Evolutionary conservation across 2,888 invertebrate species (phyloP).

Genomic region (Lottia gigantea): DNA sequence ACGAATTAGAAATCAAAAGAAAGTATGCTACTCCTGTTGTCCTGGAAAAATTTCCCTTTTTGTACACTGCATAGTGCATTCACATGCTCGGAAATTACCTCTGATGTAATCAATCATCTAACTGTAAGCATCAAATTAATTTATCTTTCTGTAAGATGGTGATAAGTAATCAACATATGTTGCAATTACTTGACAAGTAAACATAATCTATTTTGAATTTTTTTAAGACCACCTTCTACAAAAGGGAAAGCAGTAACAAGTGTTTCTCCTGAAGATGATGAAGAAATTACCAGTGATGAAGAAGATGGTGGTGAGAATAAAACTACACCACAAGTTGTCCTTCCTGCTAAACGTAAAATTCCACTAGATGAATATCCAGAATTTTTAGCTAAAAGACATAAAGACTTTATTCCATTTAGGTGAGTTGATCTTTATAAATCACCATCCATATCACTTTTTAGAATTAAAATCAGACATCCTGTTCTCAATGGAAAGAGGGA

Average conservation of each 20-base stretch:
- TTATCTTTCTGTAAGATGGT: no score
- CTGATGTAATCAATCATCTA: no score
- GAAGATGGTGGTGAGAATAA: slow-evolving; percentile 19
- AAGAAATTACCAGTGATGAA: slow-evolving; percentile 19
- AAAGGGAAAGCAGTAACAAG: neutral
- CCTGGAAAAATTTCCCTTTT: no score
- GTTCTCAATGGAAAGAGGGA: no score
- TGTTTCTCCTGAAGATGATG: slow-evolving; percentile 18
- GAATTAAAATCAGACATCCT: no score
- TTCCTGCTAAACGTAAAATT: slow-evolving; percentile 43
- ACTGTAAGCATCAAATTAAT: no score
- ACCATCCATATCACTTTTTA: no score
- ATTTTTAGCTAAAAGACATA: slow-evolving; percentile 59
- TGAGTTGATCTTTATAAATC: slow-evolving; percentile 16
- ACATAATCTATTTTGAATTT: neutral
- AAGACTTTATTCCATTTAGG: slow-evolving; percentile 57
- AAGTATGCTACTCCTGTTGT: no score
- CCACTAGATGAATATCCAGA: slow-evolving; percentile 56
- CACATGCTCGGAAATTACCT: no score
- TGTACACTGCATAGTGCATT: no score
- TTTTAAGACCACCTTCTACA: neutral
- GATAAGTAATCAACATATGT: no score
- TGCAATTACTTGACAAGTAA: neutral
- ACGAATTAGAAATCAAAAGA: no score
- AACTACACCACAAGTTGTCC: slow-evolving; percentile 16